Percentiles rank a stretch among this genome's conserved stretches.
These are phyloP conservation scores for Pasiphila rectangulata DNA, from an alignment of 2,888 invertebrate species.

Conservation along the genomic window DNA sequence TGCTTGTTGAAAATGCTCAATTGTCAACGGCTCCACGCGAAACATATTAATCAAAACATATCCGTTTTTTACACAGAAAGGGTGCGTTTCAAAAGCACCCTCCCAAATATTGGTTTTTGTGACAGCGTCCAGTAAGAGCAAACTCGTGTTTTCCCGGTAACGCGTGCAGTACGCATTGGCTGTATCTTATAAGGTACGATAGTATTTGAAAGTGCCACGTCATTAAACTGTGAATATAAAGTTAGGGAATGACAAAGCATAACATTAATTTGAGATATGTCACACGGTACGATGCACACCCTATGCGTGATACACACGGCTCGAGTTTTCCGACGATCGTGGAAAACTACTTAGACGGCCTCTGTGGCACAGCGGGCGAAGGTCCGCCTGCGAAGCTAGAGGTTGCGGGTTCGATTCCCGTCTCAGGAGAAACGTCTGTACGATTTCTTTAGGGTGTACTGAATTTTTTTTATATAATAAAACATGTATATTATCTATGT, in stretches of 20 bases:
- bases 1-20: too few species aligned
- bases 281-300: conserved; percentile 72
- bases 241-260: conserved; percentile 80
- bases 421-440: too few species aligned
- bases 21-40: conserved; percentile 28
- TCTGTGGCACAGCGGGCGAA: not conserved
- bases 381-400: not conserved
- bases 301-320: conserved; percentile 47
- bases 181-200: conserved; percentile 61
- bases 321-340: conserved; percentile 18
- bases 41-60: conserved; percentile 74
- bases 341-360: not conserved
- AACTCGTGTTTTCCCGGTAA: conserved; percentile 69
- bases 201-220: conserved; percentile 71
- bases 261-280: conserved; percentile 79
- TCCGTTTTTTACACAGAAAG: conserved; percentile 70
- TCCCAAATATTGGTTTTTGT: conserved; percentile 80
- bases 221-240: conserved; percentile 77
- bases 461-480: too few species aligned
- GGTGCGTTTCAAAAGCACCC: conserved; percentile 74
- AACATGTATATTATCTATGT: too few species aligned
- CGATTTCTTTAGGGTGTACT: too few species aligned
- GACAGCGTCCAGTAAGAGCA: conserved; percentile 74
- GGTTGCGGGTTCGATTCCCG: too few species aligned
- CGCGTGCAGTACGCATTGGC: conserved; percentile 47